A percentile compares a stretch with the other conserved stretches of the same genome.
Evolutionary conservation across 1,140 invertebrate genomes (phyloP).

Genomic region (Diuraphis noxia): DNA sequence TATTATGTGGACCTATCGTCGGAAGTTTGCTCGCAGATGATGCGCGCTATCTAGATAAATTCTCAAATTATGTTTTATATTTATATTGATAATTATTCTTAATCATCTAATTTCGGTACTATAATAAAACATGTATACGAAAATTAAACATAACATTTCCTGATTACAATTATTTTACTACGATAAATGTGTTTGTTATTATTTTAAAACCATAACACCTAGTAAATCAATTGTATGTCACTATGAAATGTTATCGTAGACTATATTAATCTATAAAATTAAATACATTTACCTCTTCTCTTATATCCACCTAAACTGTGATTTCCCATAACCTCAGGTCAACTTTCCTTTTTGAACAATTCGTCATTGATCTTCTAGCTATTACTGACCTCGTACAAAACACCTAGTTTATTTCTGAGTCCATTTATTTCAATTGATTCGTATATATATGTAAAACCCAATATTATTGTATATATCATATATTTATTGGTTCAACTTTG

Average conservation of each 20-base stretch:
- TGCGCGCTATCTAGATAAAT: too few relatives aligned
- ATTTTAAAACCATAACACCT: not conserved
- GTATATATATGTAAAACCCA: not conserved
- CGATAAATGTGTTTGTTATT: not conserved
- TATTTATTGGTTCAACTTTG: not conserved
- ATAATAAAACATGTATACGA: not conserved
- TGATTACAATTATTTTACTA: not conserved
- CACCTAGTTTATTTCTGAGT: not conserved
- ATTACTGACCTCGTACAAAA: conserved; percentile 8
- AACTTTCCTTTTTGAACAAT: conserved; percentile 25
- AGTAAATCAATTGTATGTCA: not conserved
- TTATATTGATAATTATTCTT: not conserved
- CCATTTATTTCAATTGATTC: not conserved
- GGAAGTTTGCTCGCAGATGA: too few relatives aligned
- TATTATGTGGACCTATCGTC: too few relatives aligned
- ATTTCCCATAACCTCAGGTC: conserved; percentile 6
- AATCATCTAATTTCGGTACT: not conserved
- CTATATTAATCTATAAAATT: not conserved
- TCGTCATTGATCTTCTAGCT: conserved; percentile 16
- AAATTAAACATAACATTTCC: not conserved
- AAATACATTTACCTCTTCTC: not conserved
- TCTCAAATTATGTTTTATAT: too few relatives aligned
- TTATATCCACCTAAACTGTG: not conserved
- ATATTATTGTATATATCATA: not conserved
- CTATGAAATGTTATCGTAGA: not conserved